Evolutionary conservation across 2,113 vertebrate genomes (phyloP), one percentile per base, ranked within the genome.

Genomic region (Melanocharis versteri): DNA sequence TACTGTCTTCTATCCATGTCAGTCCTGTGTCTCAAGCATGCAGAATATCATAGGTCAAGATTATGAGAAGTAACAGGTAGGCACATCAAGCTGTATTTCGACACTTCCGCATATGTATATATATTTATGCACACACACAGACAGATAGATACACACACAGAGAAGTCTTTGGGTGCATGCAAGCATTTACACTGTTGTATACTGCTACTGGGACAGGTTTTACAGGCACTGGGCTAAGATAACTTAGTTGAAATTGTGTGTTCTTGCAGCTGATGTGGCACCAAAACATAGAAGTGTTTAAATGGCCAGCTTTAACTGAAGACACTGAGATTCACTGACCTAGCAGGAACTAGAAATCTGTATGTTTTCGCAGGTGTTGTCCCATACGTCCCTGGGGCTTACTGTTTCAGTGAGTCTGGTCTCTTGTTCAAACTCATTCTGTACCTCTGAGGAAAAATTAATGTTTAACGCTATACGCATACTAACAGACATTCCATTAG

Each of bases 121-220:
- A 3, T 73, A 14, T 64, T 33, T 35, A 7, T 70, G 10, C 20
- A 47, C 5, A 20, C 11, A 21, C 2, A 8, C 2, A 45, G 24
- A 39, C 3, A n/a, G 19, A 26, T 6, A n/a, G 1, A 28, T 2
- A 21, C 20, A 51, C 8, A 48, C 3, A 39, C 4, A 19, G 2
- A 28, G 5, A 70, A 47, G 18, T 39, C 14, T 48, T 39, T 47
- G 39, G 2, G 1, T 62, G 7, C 9, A 10, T 53, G 19, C n/a
- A 73, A 42, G 12, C 56, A 33, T 35, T 27, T 2, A 0, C 12
- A 12, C 39, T 40, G 39, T 12, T 37, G 16, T 31, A 13, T 15
- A 21, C 83, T 82, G 87, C 91, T 96, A 84, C 73, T 93, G 91
- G 92, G 86, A 89, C 60, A 94, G 81, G 85, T 97, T 98, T 97